Evolutionary conservation across 2,888 invertebrate species (phyloP), one percentile per base, ranked within the genome.

Genomic region (Podotricha telesiphe): DNA sequence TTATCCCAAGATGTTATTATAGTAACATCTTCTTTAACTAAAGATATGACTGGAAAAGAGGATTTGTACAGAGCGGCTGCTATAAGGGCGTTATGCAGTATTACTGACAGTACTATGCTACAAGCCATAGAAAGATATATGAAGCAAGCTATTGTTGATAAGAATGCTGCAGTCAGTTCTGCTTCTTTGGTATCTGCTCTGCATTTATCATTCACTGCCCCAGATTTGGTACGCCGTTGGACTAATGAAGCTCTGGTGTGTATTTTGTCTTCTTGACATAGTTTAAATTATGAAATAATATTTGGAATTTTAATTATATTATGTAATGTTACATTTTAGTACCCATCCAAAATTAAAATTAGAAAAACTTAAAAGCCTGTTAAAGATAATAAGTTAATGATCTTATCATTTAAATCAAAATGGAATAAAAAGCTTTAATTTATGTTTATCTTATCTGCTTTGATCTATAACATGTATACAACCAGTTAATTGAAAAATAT

Each of bases 81-180:
- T 37, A 99, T 99, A 78, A 94, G 99, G 73, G 99, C 99, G 0
- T 93, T 99, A 4, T 99, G 99, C 87, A 98, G 98, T 79, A 99
- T 99, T 69, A 99, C 99, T 0, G 99, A 99, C 91, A 96, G 95
- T 70, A 96, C 96, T 0, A 97, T 97, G 99, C 90, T 99, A 67
- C 98, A 99, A 88, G 97, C 99, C 4, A 99, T 99, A 71, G 99
- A 99, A 85, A 94, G 99, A 69, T 99, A 99, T 89, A 99, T 99
- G 99, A 99, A 99, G 84, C 99, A 99, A 86, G 99, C 99, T 0
- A 99, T 99, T 77, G 99, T 99, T n/a, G 99, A 99, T 88, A 97
- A 98, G 80, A 97, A 97, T 77, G 95, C 98, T 0, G 97, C 98
- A 0, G 99, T 99, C 0, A 98, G 99, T 66, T 98, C 99, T 77